Evolutionary conservation across 2,797 vertebrate genomes (phyloP).

Genomic region (Notoglanidium macrostoma): DNA sequence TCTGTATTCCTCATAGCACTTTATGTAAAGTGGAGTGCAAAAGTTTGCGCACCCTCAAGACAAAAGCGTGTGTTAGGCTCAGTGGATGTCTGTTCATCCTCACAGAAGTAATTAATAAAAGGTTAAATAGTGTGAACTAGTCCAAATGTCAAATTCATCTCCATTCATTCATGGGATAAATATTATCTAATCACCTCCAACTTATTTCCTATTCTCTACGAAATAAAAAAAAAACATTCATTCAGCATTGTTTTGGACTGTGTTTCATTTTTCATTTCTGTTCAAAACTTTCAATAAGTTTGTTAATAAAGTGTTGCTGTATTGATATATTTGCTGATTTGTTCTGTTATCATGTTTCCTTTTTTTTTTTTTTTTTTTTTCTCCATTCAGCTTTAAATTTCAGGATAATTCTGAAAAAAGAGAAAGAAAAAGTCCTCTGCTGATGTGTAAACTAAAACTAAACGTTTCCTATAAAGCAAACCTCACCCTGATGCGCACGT

Average conservation of each 20-base stretch:
- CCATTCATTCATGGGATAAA: background rate
- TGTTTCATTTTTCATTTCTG: background rate
- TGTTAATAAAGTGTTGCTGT: background rate
- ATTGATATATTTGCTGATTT: background rate
- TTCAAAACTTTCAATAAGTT: too few relatives aligned
- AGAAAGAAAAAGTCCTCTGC: background rate
- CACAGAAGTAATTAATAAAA: background rate
- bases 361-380: too few relatives aligned
- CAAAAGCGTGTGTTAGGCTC: background rate
- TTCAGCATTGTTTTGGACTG: too few relatives aligned
- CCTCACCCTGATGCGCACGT: constrained; percentile 88
- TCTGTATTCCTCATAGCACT: background rate
- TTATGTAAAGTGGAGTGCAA: background rate
- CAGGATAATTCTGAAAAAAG: background rate
- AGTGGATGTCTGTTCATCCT: background rate
- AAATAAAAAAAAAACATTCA: background rate
- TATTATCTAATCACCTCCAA: background rate
- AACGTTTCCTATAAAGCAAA: background rate
- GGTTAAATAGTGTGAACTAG: background rate
- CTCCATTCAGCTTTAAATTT: background rate
- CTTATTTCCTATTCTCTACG: background rate
- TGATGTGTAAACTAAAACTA: background rate
- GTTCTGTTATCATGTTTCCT: background rate
- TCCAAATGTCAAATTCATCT: background rate
- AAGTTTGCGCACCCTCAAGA: background rate